phyloP scores from a whole-genome alignment of 2,113 vertebrate genomes.

The Hemibagrus wyckioides region DNA sequence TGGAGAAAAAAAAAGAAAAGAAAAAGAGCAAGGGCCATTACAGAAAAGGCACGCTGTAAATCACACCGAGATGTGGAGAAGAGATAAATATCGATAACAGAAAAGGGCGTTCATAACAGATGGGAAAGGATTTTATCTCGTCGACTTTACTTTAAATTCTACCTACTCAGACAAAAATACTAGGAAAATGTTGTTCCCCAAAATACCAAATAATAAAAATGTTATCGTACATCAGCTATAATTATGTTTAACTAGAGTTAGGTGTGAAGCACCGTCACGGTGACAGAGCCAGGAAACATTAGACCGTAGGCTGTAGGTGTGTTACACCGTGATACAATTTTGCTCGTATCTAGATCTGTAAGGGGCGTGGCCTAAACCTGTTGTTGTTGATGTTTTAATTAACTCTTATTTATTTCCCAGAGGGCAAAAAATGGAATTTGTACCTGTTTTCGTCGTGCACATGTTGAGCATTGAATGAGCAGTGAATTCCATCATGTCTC shows the following conservation, averaged over 20 bases:
- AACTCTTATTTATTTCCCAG: not conserved
- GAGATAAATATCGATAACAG: not conserved
- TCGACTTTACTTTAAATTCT: not conserved
- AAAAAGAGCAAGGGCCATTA: conserved; percentile 21
- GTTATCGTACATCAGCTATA: not conserved
- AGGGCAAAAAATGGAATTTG: too few relatives aligned
- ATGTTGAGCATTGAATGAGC: too few relatives aligned
- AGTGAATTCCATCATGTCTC: too few relatives aligned
- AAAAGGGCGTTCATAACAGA: too few relatives aligned
- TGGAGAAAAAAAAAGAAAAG: conserved; percentile 46
- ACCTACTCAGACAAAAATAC: not conserved
- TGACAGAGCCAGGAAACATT: not conserved
- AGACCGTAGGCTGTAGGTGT: not conserved
- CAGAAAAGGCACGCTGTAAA: conserved; percentile 24
- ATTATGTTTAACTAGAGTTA: not conserved
- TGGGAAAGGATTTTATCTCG: too few relatives aligned
- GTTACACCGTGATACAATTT: not conserved
- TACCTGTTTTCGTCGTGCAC: too few relatives aligned
- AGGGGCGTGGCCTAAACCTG: not conserved
- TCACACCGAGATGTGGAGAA: conserved; percentile 39
- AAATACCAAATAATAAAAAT: not conserved
- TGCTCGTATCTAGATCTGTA: not conserved
- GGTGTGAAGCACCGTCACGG: not conserved
- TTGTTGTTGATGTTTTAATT: not conserved
- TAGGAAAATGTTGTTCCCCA: not conserved